Evolutionary conservation across 1,140 invertebrate species (phyloP).

Genomic region (Trinorchestia longiramus): DNA sequence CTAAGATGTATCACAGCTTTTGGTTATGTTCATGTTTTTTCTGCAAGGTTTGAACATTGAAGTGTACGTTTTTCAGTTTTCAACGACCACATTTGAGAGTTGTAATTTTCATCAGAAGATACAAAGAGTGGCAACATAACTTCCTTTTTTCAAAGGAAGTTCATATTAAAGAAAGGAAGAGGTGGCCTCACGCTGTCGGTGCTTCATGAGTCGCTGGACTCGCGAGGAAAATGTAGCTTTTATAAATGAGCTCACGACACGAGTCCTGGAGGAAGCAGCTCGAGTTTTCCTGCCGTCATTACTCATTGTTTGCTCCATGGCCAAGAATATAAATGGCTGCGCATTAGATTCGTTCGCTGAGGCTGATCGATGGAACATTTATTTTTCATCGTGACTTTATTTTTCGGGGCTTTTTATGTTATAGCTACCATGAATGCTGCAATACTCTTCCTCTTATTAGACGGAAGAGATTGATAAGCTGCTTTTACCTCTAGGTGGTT

Average conservation of each 20-base stretch:
- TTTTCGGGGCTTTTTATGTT: too few relatives aligned
- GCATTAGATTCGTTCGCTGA: background rate
- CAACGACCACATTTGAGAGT: background rate
- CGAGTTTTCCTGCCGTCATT: background rate
- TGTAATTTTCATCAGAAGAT: background rate
- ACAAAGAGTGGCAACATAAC: too few relatives aligned
- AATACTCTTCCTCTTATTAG: too few relatives aligned
- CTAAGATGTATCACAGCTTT: background rate
- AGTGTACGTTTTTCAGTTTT: background rate
- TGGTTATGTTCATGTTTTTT: background rate
- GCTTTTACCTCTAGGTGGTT: too few relatives aligned
- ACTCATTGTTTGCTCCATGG: background rate
- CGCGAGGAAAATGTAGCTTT: background rate
- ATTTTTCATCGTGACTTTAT: too few relatives aligned
- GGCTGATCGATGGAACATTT: too few relatives aligned
- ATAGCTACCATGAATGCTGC: too few relatives aligned
- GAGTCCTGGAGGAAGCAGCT: background rate
- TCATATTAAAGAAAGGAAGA: too few relatives aligned
- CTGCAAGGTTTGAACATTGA: background rate
- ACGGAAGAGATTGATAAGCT: too few relatives aligned
- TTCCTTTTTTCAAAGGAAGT: too few relatives aligned
- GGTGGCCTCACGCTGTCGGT: too few relatives aligned
- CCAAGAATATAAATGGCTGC: background rate
- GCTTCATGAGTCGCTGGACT: background rate
- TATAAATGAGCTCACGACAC: background rate